phyloP scores from a whole-genome alignment of 1,140 invertebrate species.

The Colletes gigas region DNA sequence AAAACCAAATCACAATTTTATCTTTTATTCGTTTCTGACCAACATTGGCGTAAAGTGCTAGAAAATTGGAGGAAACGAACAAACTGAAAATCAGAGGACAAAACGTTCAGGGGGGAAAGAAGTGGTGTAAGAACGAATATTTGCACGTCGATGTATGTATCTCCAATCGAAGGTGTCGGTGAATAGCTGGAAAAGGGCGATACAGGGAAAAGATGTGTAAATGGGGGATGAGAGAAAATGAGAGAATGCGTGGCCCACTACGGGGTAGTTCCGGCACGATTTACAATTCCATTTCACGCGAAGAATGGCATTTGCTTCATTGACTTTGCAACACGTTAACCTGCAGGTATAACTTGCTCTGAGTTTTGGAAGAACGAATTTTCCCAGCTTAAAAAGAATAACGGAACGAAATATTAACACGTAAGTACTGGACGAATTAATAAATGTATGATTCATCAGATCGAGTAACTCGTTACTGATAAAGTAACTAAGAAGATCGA shows the following conservation, averaged over 20 bases:
- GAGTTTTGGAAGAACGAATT: not conserved
- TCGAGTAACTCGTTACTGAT: too few species aligned
- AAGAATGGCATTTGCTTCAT: constrained; percentile 5
- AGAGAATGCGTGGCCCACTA: constrained; percentile 17
- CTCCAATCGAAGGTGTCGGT: not conserved
- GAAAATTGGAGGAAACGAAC: not conserved
- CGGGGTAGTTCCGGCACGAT: constrained; percentile 12
- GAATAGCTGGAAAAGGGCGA: constrained; percentile 4
- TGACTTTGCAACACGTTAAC: constrained; percentile 22
- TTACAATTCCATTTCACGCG: constrained; percentile 40
- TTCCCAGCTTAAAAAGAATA: not conserved
- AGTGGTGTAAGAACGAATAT: constrained; percentile 5
- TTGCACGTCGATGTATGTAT: not conserved
- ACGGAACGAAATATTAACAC: too few species aligned
- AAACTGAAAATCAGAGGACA: not conserved
- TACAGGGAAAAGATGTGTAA: constrained; percentile 7
- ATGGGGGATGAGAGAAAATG: constrained; percentile 12
- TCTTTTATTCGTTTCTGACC: too few species aligned
- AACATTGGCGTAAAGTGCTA: not conserved
- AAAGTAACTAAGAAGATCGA: not conserved
- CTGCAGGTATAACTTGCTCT: not conserved
- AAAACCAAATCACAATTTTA: too few species aligned
- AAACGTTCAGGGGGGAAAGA: not conserved
- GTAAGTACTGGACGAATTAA: too few species aligned
- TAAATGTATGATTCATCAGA: too few species aligned